Base-by-base conservation (phyloP, 2,888 invertebrate genomes). In the Dione juno region DNA sequence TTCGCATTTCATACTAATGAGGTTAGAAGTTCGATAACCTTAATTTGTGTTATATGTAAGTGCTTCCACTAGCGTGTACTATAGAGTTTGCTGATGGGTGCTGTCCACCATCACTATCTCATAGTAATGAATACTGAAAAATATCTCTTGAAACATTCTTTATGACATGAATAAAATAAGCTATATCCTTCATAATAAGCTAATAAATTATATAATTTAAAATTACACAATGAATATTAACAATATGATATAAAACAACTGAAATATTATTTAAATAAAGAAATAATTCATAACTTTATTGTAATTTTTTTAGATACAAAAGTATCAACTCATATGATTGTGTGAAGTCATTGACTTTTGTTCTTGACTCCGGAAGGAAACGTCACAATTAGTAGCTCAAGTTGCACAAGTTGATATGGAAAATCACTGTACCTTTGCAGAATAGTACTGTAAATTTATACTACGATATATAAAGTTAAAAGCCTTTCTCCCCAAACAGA, bases 301-400 rank as follows among this genome's bases (percentile, higher is more conserved):
- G 0, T 37, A 37, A 16, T 35, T 35, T 35, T 37, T 37, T n/a
- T 10, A 43, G 14, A 28, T 14, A 28, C 9, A 57, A 3, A 57
- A 57, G 28, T 28, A 28, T 5, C 14, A 9, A 41, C 59, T 10
- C 43, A n/a, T 16, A 43, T 11, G 28, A 59, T 59, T 43, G 21
- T 43, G 41, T 41, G n/a, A 59, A 59, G 59, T 61, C 59, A 61
- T 43, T 61, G 59, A 61, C 59, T 43, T 61, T 28, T 61, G 59
- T 61, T 61, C 28, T 61, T 61, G 59, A 61, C 21, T 43, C 59
- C 59, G 59, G 59, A 61, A 61, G 59, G 59, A 61, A 61, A 61
- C 59, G 43, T 61, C 59, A 43, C 43, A 61, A 61, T 45, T 61
- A 61, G 43, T n/a, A n/a, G 59, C 28, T 61, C n/a, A n/a, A n/a